Conservation (phyloP, 1,140 invertebrate genomes). For the Drosophila jambulina region DNA sequence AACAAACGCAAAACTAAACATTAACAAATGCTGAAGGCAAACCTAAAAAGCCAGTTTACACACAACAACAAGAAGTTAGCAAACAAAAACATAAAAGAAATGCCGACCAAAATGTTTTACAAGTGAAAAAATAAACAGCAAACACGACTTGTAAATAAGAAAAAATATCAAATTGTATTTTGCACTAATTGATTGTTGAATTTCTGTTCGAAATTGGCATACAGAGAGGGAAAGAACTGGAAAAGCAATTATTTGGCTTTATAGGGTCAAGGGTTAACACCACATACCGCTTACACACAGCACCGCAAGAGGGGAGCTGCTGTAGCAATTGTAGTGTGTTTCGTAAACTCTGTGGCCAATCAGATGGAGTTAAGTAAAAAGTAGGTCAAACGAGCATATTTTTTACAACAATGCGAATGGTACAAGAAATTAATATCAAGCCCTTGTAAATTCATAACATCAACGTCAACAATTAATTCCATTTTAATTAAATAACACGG, state of each 20-base stretch:
- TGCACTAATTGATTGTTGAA: constrained; percentile 67
- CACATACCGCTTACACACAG: background rate
- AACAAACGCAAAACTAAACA: constrained; percentile 9
- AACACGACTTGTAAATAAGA: constrained; percentile 25
- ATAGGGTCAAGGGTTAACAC: constrained; percentile 59
- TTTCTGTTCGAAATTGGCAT: constrained; percentile 13
- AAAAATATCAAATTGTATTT: constrained; percentile 30
- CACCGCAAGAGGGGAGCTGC: constrained; percentile 8
- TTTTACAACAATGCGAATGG: constrained; percentile 2
- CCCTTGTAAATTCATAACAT: constrained; percentile 7
- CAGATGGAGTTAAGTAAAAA: constrained; percentile 29
- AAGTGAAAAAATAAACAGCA: constrained; percentile 12
- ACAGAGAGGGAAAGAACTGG: constrained; percentile 24
- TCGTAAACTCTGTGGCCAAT: constrained; percentile 20
- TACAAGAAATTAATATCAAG: constrained; percentile 7
- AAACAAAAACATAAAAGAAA: constrained; percentile 51
- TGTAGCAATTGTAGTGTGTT: constrained; percentile 28
- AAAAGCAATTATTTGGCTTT: constrained; percentile 59
- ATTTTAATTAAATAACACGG: constrained; percentile 21
- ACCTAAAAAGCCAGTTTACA: constrained; percentile 48
- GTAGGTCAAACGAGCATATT: constrained; percentile 28
- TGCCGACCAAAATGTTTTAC: constrained; percentile 48
- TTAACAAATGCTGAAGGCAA: constrained; percentile 22
- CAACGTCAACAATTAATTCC: background rate
- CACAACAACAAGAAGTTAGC: constrained; percentile 5